A percentile compares a stretch with the other conserved stretches of the same genome.
These are phyloP conservation scores for Dipodomys stephensi DNA, from an alignment of 2,113 vertebrate genomes.

Conservation along the genomic window DNA sequence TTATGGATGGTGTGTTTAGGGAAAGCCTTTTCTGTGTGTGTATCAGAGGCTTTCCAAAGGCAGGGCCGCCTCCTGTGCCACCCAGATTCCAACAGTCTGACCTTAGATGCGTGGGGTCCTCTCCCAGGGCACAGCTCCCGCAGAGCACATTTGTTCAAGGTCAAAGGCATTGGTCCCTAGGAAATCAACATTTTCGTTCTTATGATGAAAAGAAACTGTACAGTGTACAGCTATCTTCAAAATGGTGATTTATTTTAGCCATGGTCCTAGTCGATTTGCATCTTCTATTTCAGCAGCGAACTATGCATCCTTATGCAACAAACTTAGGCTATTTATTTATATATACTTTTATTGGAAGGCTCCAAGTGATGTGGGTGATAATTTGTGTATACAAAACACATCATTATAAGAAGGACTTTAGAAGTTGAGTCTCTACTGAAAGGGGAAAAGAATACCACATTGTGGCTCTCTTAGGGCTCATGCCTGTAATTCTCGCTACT, in stretches of 20 bases:
- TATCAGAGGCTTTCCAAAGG: not conserved
- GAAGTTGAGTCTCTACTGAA: not conserved
- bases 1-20: too few relatives aligned
- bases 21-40: not conserved
- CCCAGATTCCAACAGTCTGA: not conserved
- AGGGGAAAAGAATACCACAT: not conserved
- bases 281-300: constrained; percentile 16
- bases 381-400: constrained; percentile 46
- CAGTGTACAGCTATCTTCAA: not conserved
- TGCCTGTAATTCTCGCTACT: too few relatives aligned
- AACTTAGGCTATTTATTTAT: constrained; percentile 53
- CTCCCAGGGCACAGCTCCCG: not conserved
- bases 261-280: not conserved
- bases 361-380: constrained; percentile 8
- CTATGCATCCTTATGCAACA: not conserved
- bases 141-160: not conserved
- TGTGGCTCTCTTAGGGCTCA: not conserved
- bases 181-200: not conserved
- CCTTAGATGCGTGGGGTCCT: accelerated
- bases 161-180: not conserved
- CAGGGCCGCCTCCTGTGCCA: not conserved
- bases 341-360: constrained; percentile 54
- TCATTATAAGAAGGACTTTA: not conserved
- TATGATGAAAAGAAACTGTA: not conserved
- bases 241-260: not conserved